Conservation (phyloP, 2,113 vertebrate genomes). For the Perognathus longimembris region DNA sequence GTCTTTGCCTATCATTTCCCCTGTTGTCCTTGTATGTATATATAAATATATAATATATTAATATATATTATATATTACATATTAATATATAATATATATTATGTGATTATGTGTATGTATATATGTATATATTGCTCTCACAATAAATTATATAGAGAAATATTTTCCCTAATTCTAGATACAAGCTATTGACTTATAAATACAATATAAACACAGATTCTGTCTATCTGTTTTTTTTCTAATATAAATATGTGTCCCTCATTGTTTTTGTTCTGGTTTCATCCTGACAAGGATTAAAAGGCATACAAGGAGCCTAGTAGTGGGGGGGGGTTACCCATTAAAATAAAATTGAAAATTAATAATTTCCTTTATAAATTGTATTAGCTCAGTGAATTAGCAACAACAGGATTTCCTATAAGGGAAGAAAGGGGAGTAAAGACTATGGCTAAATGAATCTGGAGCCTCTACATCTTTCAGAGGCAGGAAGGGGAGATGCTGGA, state of each 20-base stretch:
- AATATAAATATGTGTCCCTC: not conserved
- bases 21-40: not conserved
- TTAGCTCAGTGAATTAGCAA: not conserved
- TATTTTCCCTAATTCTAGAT: constrained; percentile 12
- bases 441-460: not conserved
- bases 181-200: constrained; percentile 13
- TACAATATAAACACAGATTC: constrained; percentile 31
- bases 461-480: not conserved
- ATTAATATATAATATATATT: too few relatives aligned
- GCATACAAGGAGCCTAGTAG: not conserved
- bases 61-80: too few relatives aligned
- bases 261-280: not conserved
- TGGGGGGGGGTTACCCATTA: not conserved
- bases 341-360: constrained; percentile 16
- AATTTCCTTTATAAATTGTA: not conserved
- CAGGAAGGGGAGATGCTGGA: not conserved
- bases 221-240: not conserved
- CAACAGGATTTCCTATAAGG: not conserved
- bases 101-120: too few relatives aligned
- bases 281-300: not conserved
- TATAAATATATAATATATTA: too few relatives aligned
- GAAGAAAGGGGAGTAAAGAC: not conserved
- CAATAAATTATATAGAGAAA: constrained; percentile 39
- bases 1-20: not conserved
- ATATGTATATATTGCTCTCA: not conserved